Conservation (phyloP, 1,140 invertebrate genomes). For the Drosophila watanabei region DNA sequence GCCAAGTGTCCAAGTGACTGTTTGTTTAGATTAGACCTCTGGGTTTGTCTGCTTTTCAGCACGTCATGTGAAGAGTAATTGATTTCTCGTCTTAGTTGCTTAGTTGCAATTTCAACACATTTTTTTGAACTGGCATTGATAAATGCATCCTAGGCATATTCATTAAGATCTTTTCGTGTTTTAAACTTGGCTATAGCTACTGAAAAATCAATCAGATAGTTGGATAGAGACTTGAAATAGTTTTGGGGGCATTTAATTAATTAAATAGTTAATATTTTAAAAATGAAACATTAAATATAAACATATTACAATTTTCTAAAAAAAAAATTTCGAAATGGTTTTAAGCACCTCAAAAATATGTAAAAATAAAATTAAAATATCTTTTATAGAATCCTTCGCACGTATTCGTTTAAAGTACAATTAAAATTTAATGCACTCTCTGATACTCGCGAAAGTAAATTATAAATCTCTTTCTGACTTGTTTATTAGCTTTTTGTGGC, state of each 20-base stretch:
- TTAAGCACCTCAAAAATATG: not conserved
- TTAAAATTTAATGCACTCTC: not conserved
- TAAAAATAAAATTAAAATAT: not conserved
- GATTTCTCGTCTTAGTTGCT: slow-evolving; percentile 26
- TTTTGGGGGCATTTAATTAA: not conserved
- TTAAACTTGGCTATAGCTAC: not conserved
- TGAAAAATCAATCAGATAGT: slow-evolving; percentile 23
- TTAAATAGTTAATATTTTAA: not conserved
- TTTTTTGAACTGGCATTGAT: slow-evolving; percentile 25
- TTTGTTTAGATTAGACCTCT: slow-evolving; percentile 45
- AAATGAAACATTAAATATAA: not conserved
- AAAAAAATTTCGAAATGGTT: too few species aligned
- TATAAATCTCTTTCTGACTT: slow-evolving; percentile 19
- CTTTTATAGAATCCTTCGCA: not conserved
- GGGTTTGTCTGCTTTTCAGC: slow-evolving; percentile 27
- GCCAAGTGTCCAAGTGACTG: slow-evolving; percentile 34
- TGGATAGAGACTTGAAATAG: not conserved
- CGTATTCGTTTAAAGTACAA: not conserved
- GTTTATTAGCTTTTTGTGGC: slow-evolving; percentile 11
- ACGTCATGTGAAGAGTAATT: slow-evolving; percentile 41
- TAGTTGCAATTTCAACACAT: slow-evolving; percentile 18
- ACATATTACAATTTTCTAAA: too few species aligned
- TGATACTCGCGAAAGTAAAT: slow-evolving; percentile 1
- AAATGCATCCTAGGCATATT: slow-evolving; percentile 13
- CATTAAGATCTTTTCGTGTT: slow-evolving; percentile 11